Conservation (phyloP, 1,140 invertebrate species). For the Brachionus koreanus region DNA sequence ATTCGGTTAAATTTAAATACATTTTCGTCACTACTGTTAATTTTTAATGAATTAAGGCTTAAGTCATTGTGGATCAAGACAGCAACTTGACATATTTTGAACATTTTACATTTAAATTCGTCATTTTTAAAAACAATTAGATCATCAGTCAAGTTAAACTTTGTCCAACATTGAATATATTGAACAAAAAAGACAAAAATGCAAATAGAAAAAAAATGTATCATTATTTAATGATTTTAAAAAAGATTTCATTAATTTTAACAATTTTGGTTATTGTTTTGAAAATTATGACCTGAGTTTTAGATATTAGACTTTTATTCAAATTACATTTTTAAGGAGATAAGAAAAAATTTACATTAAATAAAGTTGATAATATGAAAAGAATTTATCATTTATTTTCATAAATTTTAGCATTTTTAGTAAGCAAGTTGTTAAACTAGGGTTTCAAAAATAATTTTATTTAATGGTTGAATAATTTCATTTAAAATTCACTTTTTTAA, state of each 20-base stretch:
- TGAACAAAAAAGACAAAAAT: background rate
- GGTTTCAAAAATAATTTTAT: too few species aligned
- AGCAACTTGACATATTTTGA: background rate
- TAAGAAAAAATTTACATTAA: background rate
- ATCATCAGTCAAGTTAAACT: background rate
- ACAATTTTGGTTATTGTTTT: background rate
- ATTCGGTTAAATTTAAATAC: background rate
- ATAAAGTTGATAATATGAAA: background rate
- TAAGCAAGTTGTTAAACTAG: background rate
- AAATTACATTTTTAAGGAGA: background rate
- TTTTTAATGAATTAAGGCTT: background rate
- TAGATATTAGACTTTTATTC: background rate
- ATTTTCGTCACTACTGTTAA: background rate
- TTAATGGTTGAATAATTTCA: background rate
- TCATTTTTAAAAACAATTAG: background rate
- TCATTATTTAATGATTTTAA: background rate
- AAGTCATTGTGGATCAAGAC: background rate
- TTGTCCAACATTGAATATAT: background rate
- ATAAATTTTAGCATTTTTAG: background rate
- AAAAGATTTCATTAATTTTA: background rate
- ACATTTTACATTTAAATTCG: conserved; percentile 12
- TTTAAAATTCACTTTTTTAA: too few species aligned
- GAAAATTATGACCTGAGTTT: background rate
- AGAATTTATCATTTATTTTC: background rate
- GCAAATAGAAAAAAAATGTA: background rate